These are phyloP conservation scores for Xiphophorus couchianus DNA, from an alignment of 2,113 vertebrate species.

Conservation along the genomic window DNA sequence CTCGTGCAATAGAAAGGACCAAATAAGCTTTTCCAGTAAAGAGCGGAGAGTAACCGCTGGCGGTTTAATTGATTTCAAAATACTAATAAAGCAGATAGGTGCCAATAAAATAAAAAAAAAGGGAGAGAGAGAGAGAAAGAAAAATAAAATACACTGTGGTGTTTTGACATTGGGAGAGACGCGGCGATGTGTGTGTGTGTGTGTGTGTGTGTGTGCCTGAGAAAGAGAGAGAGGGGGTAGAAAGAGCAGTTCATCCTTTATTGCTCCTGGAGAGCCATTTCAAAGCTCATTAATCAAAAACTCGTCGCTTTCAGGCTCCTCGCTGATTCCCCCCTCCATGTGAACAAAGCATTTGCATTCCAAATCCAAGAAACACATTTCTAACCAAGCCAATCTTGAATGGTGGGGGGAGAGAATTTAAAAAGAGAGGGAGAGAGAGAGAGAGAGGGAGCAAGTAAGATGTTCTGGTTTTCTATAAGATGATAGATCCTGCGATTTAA, in stretches of 20 bases:
- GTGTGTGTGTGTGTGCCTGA: conserved; percentile 14
- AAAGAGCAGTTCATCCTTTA: conserved; percentile 80
- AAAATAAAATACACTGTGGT: conserved; percentile 17
- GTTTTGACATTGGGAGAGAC: conserved; percentile 60
- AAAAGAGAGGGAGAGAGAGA: conserved; percentile 1
- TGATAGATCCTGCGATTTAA: conserved; percentile 59
- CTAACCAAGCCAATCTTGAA: conserved; percentile 78
- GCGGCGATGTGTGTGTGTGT: conserved; percentile 34
- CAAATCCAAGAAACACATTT: conserved; percentile 84
- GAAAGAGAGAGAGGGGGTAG: conserved; percentile 32
- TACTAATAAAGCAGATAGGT: conserved; percentile 29
- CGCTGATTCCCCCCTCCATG: conserved; percentile 84
- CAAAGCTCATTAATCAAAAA: conserved; percentile 95
- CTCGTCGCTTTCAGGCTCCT: conserved; percentile 84
- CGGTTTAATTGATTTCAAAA: conserved; percentile 50
- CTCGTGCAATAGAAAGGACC: conserved; percentile 24
- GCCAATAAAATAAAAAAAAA: conserved; percentile 45
- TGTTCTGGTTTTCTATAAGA: conserved; percentile 58
- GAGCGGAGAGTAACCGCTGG: conserved; percentile 25
- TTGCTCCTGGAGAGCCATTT: conserved; percentile 88
- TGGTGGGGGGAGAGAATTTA: conserved; percentile 38
- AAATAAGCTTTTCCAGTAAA: conserved; percentile 43
- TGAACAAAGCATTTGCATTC: conserved; percentile 86
- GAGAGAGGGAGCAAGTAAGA: conserved; percentile 25
- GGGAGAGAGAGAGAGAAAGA: conserved; percentile 5